Evolutionary conservation across 2,888 invertebrate species (phyloP).

Genomic region (Hyles lineata): DNA sequence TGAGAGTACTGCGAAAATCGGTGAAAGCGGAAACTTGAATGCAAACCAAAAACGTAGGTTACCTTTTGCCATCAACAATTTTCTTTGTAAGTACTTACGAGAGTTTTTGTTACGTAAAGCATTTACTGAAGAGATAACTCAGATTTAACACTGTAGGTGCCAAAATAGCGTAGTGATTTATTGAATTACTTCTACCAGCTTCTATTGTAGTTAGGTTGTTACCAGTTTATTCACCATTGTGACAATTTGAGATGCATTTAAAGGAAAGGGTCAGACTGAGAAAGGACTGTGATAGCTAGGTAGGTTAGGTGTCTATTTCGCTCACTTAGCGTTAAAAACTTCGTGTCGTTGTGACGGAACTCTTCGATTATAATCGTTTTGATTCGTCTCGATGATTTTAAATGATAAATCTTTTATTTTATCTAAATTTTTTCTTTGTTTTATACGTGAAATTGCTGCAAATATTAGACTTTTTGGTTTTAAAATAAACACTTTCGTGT

Average conservation of each 20-base stretch:
- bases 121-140: slow-evolving; percentile 58
- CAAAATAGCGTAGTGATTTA: slow-evolving; percentile 77
- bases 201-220: slow-evolving; percentile 79
- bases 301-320: slow-evolving; percentile 80
- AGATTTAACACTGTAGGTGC: slow-evolving; percentile 75
- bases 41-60: slow-evolving; percentile 83
- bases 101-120: slow-evolving; percentile 52
- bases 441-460: slow-evolving; percentile 57
- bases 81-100: slow-evolving; percentile 70
- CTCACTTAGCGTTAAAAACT: slow-evolving; percentile 80
- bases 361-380: slow-evolving; percentile 54
- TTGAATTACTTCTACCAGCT: slow-evolving; percentile 72
- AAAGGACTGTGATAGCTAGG: slow-evolving; percentile 84
- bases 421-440: slow-evolving; percentile 45
- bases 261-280: slow-evolving; percentile 84
- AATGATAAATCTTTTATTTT: slow-evolving; percentile 46
- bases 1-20: slow-evolving; percentile 47
- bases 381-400: slow-evolving; percentile 62
- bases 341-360: slow-evolving; percentile 61
- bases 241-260: slow-evolving; percentile 81
- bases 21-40: slow-evolving; percentile 62
- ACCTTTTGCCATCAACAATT: slow-evolving; percentile 80
- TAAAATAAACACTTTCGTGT: slow-evolving; percentile 27
- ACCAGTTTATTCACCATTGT: slow-evolving; percentile 78
- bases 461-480: slow-evolving; percentile 43